Conservation (phyloP, 2,888 invertebrate genomes). For the Eutolmus rufibarbis region DNA sequence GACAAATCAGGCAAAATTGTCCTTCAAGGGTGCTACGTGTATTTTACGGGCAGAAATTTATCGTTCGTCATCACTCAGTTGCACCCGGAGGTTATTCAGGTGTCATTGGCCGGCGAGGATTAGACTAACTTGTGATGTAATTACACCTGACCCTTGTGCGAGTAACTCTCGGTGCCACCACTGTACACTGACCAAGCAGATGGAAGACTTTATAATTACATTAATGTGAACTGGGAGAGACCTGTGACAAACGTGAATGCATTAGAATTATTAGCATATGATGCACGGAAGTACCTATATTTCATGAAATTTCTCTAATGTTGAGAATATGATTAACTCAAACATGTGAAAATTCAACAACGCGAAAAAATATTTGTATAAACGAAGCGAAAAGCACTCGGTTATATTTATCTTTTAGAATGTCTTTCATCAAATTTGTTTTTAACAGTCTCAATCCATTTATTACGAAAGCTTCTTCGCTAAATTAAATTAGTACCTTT, state of each 20-base stretch:
- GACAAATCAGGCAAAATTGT: slow-evolving; percentile 17
- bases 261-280: neutral
- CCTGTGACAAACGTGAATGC: neutral
- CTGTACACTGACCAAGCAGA: neutral
- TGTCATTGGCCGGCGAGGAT: neutral
- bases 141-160: neutral
- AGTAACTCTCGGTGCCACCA: neutral
- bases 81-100: slow-evolving; percentile 13
- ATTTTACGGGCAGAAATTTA: slow-evolving; percentile 7
- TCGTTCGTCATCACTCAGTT: slow-evolving; percentile 20
- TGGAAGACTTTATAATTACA: neutral
- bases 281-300: neutral
- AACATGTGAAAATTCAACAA: too few relatives aligned
- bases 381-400: too few relatives aligned
- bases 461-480: too few relatives aligned
- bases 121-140: slow-evolving; percentile 6
- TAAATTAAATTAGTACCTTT: too few relatives aligned
- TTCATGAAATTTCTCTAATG: neutral
- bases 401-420: too few relatives aligned
- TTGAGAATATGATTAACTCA: too few relatives aligned
- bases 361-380: too few relatives aligned
- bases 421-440: too few relatives aligned
- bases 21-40: neutral
- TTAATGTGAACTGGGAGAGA: neutral
- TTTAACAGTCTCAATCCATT: too few relatives aligned